Base-by-base conservation (phyloP, 2,888 invertebrate genomes). In the Tipula confusa region DNA sequence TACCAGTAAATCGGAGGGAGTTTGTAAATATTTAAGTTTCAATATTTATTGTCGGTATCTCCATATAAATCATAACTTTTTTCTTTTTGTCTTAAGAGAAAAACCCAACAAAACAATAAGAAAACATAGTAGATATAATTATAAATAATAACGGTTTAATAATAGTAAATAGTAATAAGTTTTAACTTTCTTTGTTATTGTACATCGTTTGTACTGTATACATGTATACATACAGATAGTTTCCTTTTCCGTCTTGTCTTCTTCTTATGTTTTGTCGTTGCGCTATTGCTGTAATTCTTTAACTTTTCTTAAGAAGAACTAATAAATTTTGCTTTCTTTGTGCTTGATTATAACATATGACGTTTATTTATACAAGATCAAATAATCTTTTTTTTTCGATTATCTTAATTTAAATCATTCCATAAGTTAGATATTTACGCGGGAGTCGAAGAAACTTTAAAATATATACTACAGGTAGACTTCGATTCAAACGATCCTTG, bases 111-210 rank as follows among this genome's bases (percentile, higher is more conserved):
- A n/a, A n/a, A 24, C 2, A 24, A 64, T 9, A 64, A 18, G 24
- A 64, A 64, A 24, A 64, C 18, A 2, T 24, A 24, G 24, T 64
- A n/a, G n/a, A n/a, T n/a, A 24, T 64, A 64, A 64, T 64, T 64
- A 64, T 24, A 64, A 64, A 64, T 64, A 64, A 64, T 64, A 64
- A 64, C 64, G 64, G 64, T 64, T 64, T 64, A 64, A 64, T 64
- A 64, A 64, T 64, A 64, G 43, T 43, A 15, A 43, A 43, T 43
- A 64, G 9, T 64, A 64, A 64, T 64, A 64, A 64, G 18, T 64
- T 64, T 64, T 64, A 64, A 64, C 64, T 64, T 64, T 64, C 64
- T 64, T 64, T 64, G 64, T 64, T 64, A 38, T 15, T 43, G 1
- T 43, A 43, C 43, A 31, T 31, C 31, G 3, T 31, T 5, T 31